These are phyloP conservation scores for Nipponia nippon DNA, from an alignment of 2,113 vertebrate species.

Conservation along the genomic window DNA sequence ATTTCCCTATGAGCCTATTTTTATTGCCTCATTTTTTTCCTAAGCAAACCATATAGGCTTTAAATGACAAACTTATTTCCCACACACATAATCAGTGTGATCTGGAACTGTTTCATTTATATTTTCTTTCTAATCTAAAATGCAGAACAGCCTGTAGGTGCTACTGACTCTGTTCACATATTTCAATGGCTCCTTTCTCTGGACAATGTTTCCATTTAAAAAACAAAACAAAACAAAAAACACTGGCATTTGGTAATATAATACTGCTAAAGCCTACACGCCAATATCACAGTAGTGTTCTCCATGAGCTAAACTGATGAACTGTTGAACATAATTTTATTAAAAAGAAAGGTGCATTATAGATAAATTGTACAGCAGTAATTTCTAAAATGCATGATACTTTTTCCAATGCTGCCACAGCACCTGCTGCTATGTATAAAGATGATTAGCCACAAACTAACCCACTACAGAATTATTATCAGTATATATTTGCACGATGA, in stretches of 20 bases:
- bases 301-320: conserved; percentile 18
- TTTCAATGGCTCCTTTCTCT: neutral
- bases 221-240: neutral
- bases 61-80: neutral
- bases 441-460: conserved; percentile 66
- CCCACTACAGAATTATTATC: conserved; percentile 58
- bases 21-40: neutral
- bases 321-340: conserved; percentile 33
- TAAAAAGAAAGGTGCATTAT: conserved; percentile 5
- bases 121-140: neutral
- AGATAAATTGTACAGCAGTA: conserved; percentile 26
- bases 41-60: neutral
- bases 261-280: neutral
- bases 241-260: neutral
- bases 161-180: neutral
- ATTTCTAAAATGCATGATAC: conserved; percentile 43
- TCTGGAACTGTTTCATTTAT: neutral
- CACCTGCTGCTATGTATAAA: conserved; percentile 67
- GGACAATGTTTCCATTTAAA: neutral
- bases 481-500: conserved; percentile 55
- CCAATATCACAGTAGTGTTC: neutral
- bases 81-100: neutral
- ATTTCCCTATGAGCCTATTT: neutral
- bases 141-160: neutral
- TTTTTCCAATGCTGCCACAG: conserved; percentile 29